Percentiles rank a stretch among this genome's conserved stretches.
phyloP scores from a whole-genome alignment of 2,113 vertebrate genomes.

The human (Homo sapiens) region GRCh38 chr11:99731001-99731500 shows the following conservation, averaged over 20 bases:
- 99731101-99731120: not conserved
- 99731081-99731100: not conserved
- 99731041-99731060: not conserved
- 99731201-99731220: no score
- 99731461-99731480: not conserved
- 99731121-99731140: no score
- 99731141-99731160: no score
- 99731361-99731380: not conserved
- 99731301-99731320: no score
- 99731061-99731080: not conserved
- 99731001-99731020: not conserved
- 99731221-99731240: no score
- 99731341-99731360: no score
- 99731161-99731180: no score
- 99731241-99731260: no score
- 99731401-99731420: not conserved
- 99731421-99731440: not conserved
- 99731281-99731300: no score
- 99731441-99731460: not conserved
- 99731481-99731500: not conserved
- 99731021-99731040: not conserved
- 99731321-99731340: no score
- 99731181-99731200: no score
- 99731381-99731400: not conserved
- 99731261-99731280: no score